These are phyloP conservation scores for Ardeotis arabs DNA, from an alignment of 2,113 vertebrate species.

Conservation along the genomic window DNA sequence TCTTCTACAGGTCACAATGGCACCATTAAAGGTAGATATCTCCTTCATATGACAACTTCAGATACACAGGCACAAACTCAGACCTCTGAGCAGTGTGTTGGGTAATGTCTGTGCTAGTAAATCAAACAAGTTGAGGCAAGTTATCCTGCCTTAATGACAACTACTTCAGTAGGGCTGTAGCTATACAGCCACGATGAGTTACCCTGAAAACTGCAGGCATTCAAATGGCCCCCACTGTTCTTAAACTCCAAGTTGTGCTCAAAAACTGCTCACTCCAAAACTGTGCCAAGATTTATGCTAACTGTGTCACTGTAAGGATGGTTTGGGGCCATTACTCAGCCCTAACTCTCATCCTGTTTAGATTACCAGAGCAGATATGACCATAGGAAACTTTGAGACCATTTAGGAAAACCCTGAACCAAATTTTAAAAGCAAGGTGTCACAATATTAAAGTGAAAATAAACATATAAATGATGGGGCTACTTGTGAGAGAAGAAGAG, in stretches of 20 bases:
- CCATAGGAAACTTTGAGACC: not conserved
- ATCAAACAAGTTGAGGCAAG: not conserved
- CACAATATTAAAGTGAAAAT: not conserved
- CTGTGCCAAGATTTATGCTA: not conserved
- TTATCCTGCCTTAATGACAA: not conserved
- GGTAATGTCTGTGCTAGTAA: not conserved
- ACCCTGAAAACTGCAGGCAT: not conserved
- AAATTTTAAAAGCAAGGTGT: not conserved
- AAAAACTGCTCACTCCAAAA: not conserved
- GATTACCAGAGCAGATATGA: not conserved
- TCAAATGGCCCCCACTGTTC: not conserved
- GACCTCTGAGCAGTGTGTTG: not conserved
- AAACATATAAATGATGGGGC: constrained; percentile 16
- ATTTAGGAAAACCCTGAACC: not conserved
- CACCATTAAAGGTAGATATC: not conserved
- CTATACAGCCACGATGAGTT: not conserved
- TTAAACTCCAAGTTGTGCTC: not conserved
- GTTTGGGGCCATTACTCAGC: not conserved
- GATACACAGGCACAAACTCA: not conserved
- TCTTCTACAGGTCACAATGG: not conserved
- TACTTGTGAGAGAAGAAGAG: not conserved
- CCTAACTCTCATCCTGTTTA: not conserved
- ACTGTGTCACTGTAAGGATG: not conserved
- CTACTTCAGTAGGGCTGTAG: not conserved
- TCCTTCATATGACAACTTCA: not conserved